Percentiles rank a stretch among this genome's conserved stretches.
Evolutionary conservation across 2,888 invertebrate species (phyloP).

Genomic region (Alsophila aescularia): DNA sequence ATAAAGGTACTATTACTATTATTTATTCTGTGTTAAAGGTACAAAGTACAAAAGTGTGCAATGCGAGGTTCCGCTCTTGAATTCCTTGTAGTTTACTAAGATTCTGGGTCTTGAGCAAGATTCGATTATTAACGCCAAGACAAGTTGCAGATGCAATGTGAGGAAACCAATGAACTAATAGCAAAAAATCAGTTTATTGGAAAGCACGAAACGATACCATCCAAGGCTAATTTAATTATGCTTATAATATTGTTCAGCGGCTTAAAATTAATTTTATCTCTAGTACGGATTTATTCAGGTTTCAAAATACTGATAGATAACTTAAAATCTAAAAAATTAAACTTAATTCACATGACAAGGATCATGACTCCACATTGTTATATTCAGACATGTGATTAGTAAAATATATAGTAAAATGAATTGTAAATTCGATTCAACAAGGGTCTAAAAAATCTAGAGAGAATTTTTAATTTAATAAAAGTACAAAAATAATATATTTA

Average conservation of each 20-base stretch:
- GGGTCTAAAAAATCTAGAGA: conserved; percentile 39
- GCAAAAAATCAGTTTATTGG: conserved; percentile 17
- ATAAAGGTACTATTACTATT: no score
- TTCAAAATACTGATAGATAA: conserved; percentile 51
- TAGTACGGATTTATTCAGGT: conserved; percentile 27
- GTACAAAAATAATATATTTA: conserved; percentile 23
- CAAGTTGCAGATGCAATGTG: conserved; percentile 50
- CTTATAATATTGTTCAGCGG: not conserved
- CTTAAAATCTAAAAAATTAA: conserved; percentile 40
- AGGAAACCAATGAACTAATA: conserved; percentile 46
- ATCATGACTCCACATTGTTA: conserved; percentile 4
- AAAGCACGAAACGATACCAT: conserved; percentile 16
- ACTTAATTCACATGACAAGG: conserved; percentile 25
- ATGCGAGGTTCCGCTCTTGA: conserved; percentile 23
- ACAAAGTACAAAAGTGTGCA: conserved; percentile 4
- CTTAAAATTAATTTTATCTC: conserved; percentile 8
- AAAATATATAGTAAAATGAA: conserved; percentile 33
- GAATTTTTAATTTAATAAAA: conserved; percentile 30
- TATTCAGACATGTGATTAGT: conserved; percentile 50
- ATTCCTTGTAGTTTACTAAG: conserved; percentile 17
- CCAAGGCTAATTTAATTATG: conserved; percentile 11
- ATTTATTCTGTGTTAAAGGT: no score
- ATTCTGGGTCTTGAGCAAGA: conserved; percentile 43
- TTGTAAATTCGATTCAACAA: conserved; percentile 42
- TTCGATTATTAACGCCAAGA: conserved; percentile 50